These are phyloP conservation scores for Drosophila kepulauana DNA, from an alignment of 1,140 invertebrate species.

Conservation along the genomic window DNA sequence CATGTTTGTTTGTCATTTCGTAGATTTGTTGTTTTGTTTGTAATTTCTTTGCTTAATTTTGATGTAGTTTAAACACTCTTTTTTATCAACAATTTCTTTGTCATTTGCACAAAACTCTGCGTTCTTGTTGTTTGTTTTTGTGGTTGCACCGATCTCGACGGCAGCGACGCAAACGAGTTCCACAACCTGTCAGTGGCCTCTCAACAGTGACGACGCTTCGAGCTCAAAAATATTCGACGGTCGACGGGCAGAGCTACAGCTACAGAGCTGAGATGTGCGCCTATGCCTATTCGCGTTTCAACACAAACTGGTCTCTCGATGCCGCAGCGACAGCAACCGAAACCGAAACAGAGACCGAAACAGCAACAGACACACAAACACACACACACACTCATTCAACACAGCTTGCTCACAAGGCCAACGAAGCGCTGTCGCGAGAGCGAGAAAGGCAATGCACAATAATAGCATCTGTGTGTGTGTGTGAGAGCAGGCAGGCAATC, in stretches of 20 bases:
- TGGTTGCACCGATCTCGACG: slow-evolving; percentile 46
- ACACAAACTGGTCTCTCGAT: slow-evolving; percentile 71
- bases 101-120: slow-evolving; percentile 57
- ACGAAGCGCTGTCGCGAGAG: slow-evolving; percentile 22
- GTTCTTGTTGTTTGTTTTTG: slow-evolving; percentile 42
- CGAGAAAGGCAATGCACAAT: slow-evolving; percentile 23
- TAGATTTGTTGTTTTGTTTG: slow-evolving; percentile 3
- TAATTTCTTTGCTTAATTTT: neutral
- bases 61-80: neutral
- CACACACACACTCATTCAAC: neutral
- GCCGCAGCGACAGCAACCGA: slow-evolving; percentile 24
- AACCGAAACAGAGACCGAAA: slow-evolving; percentile 5
- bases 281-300: slow-evolving; percentile 80
- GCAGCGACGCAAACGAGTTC: slow-evolving; percentile 64
- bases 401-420: slow-evolving; percentile 11
- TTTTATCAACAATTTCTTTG: slow-evolving; percentile 21
- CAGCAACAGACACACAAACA: neutral
- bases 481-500: slow-evolving; percentile 16
- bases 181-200: slow-evolving; percentile 72
- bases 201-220: slow-evolving; percentile 43
- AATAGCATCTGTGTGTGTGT: slow-evolving; percentile 8
- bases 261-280: slow-evolving; percentile 64
- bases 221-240: too few relatives aligned
- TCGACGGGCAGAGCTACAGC: slow-evolving; percentile 31
- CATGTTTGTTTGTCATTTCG: slow-evolving; percentile 10